Conservation (phyloP, 2,113 vertebrate genomes). For the Zapus hudsonius region DNA sequence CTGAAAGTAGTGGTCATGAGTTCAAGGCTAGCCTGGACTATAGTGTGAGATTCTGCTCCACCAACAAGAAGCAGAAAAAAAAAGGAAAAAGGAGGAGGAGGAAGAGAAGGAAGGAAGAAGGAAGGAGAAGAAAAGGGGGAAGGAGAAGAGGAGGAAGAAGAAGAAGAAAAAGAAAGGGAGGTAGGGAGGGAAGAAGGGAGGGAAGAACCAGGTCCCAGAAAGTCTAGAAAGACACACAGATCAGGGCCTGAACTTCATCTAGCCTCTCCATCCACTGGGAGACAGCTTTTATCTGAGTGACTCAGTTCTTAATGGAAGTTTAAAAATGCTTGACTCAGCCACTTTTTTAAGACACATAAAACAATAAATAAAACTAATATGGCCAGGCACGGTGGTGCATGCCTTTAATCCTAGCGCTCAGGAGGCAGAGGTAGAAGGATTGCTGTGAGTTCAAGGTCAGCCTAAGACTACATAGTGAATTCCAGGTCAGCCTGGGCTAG, state of each 20-base stretch:
- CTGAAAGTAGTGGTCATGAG: too few species aligned
- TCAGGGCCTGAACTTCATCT: neutral
- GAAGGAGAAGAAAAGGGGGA: too few species aligned
- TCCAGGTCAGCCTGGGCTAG: too few species aligned
- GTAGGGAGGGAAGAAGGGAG: neutral
- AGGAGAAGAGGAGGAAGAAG: neutral
- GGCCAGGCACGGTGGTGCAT: too few species aligned
- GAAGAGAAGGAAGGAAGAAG: neutral
- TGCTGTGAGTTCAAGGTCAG: too few species aligned
- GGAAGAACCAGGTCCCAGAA: neutral
- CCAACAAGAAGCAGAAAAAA: neutral
- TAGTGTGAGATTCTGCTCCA: too few species aligned
- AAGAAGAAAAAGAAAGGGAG: neutral
- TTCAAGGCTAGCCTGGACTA: too few species aligned
- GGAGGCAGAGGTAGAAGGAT: too few species aligned
- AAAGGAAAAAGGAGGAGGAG: neutral
- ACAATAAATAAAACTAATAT: neutral
- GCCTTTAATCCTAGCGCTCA: too few species aligned
- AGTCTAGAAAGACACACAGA: neutral
- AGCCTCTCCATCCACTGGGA: neutral
- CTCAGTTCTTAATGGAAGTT: neutral
- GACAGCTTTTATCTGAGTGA: neutral
- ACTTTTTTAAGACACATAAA: constrained; percentile 23
- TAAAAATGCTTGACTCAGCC: neutral
- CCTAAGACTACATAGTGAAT: too few species aligned